Conservation (phyloP, 2,797 vertebrate species). For the Sebastes itinus region DNA sequence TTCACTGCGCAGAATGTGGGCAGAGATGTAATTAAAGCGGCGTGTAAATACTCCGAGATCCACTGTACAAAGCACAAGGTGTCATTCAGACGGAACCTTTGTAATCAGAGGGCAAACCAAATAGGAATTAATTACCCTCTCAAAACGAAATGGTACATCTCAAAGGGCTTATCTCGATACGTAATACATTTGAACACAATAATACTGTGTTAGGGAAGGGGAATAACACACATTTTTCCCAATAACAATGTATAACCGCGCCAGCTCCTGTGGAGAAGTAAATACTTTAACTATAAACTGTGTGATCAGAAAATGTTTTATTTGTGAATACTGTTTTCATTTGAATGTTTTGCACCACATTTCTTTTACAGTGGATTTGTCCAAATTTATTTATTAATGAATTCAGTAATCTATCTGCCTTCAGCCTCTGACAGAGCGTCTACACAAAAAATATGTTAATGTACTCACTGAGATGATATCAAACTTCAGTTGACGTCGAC, state of each 20-base stretch:
- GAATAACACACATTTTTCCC: background rate
- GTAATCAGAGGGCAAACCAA: background rate
- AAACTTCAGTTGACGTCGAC: background rate
- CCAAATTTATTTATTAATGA: background rate
- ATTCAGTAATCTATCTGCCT: background rate
- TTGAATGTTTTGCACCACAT: background rate
- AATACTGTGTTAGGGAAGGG: background rate
- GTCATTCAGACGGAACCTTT: background rate
- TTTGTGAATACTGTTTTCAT: background rate
- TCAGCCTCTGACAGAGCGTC: background rate
- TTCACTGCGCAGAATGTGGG: background rate
- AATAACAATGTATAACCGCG: background rate
- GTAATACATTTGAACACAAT: background rate
- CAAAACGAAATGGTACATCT: background rate
- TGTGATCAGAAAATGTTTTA: background rate
- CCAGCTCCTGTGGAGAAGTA: background rate
- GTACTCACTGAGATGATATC: background rate
- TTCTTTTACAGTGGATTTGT: background rate
- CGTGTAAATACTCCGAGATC: background rate
- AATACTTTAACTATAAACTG: background rate
- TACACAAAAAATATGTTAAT: background rate
- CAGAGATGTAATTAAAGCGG: background rate
- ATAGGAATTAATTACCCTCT: background rate
- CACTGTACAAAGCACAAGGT: background rate
- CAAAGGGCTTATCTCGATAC: background rate